Conservation (phyloP, 2,888 invertebrate genomes). For the Ochropacha duplaris region DNA sequence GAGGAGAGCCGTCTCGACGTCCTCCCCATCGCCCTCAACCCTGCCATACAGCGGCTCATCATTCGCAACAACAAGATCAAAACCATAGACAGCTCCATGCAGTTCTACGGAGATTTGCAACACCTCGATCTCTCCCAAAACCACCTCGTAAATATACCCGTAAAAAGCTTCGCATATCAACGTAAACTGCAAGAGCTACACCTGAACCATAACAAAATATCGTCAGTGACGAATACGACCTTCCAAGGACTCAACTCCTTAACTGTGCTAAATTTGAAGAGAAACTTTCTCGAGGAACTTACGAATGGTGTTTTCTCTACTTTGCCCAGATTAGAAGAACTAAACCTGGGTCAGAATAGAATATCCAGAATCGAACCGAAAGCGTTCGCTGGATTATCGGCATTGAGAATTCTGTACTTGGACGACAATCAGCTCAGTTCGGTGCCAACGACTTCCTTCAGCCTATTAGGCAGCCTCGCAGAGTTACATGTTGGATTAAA, state of each 20-base stretch:
- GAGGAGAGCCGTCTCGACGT: constrained; percentile 93
- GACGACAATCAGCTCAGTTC: constrained; percentile 92
- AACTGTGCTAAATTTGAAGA: constrained; percentile 90
- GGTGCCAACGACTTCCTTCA: constrained; percentile 89
- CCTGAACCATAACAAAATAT: constrained; percentile 92
- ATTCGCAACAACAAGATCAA: constrained; percentile 93
- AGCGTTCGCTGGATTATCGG: constrained; percentile 89
- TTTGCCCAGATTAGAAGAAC: constrained; percentile 89
- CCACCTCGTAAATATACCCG: constrained; percentile 91
- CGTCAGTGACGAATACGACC: constrained; percentile 89
- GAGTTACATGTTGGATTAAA: constrained; percentile 93
- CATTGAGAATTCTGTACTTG: constrained; percentile 90
- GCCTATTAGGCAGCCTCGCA: constrained; percentile 89
- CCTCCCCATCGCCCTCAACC: constrained; percentile 95
- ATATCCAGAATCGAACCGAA: constrained; percentile 90
- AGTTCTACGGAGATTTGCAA: constrained; percentile 93
- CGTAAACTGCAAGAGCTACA: constrained; percentile 92
- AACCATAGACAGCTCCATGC: constrained; percentile 94
- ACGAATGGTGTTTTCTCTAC: constrained; percentile 89
- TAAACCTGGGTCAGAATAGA: constrained; percentile 93
- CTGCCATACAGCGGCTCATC: constrained; percentile 92
- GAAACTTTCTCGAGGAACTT: constrained; percentile 91
- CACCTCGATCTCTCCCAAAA: constrained; percentile 93
- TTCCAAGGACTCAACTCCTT: constrained; percentile 90
- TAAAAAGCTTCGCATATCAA: constrained; percentile 90